phyloP scores from a whole-genome alignment of 1,140 invertebrate genomes.

The Calosoma granatense region DNA sequence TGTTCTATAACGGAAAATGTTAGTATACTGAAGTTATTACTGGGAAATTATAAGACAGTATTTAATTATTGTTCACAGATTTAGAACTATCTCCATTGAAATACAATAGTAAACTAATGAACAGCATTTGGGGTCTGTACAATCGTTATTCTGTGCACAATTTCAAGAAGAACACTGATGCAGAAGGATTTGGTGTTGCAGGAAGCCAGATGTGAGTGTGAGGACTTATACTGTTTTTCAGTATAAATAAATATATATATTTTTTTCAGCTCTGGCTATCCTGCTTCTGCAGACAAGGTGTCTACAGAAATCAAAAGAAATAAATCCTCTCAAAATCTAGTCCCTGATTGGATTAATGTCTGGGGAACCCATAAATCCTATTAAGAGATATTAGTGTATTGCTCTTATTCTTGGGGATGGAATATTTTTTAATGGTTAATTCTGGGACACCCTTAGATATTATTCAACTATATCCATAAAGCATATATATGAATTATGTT shows the following conservation, averaged over 20 bases:
- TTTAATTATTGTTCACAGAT: constrained; percentile 28
- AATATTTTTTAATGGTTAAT: neutral
- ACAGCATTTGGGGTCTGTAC: constrained; percentile 81
- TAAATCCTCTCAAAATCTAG: neutral
- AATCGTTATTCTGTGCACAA: constrained; percentile 78
- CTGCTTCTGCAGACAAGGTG: neutral
- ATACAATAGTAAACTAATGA: constrained; percentile 81
- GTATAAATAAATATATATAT: constrained; percentile 2
- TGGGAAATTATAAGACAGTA: neutral
- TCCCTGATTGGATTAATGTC: constrained; percentile 4
- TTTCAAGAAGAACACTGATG: constrained; percentile 67
- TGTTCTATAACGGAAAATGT: constrained; percentile 24
- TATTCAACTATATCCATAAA: constrained; percentile 1
- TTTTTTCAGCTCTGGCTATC: neutral
- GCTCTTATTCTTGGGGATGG: neutral
- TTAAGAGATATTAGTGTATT: neutral
- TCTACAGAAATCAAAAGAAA: neutral
- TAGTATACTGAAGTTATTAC: constrained; percentile 20
- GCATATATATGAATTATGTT: neutral
- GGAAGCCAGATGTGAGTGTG: constrained; percentile 41
- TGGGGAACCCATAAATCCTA: neutral
- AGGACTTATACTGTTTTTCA: constrained; percentile 6
- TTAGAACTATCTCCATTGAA: constrained; percentile 50
- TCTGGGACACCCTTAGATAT: constrained; percentile 5
- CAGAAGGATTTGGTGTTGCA: constrained; percentile 27